Evolutionary conservation across 2,888 invertebrate genomes (phyloP).

Genomic region (Drosophila anomalipes): DNA sequence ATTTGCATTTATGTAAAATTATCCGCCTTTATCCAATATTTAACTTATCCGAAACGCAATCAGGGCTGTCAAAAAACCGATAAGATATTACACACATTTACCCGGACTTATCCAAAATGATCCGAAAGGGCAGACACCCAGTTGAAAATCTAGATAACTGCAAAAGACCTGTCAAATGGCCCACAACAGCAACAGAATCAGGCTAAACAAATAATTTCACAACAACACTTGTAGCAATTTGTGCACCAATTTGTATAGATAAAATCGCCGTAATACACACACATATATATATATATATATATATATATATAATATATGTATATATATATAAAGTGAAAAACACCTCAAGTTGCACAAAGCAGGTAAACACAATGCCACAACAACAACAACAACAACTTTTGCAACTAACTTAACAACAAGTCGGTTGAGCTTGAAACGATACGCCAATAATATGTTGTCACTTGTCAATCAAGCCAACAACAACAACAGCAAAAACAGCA

Average conservation of each 20-base stretch:
- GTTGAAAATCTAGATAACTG: background rate
- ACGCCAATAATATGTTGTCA: slow-evolving; percentile 82
- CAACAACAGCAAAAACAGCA: slow-evolving; percentile 43
- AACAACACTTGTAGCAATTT: slow-evolving; percentile 25
- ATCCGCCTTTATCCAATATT: background rate
- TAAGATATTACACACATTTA: background rate
- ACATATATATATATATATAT: background rate
- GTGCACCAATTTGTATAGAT: slow-evolving; percentile 39
- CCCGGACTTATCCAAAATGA: background rate
- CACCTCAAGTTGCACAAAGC: slow-evolving; percentile 50
- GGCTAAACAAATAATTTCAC: slow-evolving; percentile 35
- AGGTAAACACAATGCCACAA: slow-evolving; percentile 56
- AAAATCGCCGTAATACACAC: slow-evolving; percentile 25
- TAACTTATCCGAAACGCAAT: background rate
- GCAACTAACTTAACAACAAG: slow-evolving; percentile 37
- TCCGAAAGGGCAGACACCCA: background rate
- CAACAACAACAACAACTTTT: slow-evolving; percentile 31
- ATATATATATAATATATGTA: background rate
- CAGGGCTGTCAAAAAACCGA: background rate
- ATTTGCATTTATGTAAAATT: background rate
- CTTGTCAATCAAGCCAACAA: slow-evolving; percentile 75
- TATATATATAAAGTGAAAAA: slow-evolving; percentile 22
- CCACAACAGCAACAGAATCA: slow-evolving; percentile 3
- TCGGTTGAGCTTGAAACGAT: slow-evolving; percentile 64
- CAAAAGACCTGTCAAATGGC: background rate